Evolutionary conservation across 2,888 invertebrate species (phyloP).

Genomic region (Priocnemis perturbator): DNA sequence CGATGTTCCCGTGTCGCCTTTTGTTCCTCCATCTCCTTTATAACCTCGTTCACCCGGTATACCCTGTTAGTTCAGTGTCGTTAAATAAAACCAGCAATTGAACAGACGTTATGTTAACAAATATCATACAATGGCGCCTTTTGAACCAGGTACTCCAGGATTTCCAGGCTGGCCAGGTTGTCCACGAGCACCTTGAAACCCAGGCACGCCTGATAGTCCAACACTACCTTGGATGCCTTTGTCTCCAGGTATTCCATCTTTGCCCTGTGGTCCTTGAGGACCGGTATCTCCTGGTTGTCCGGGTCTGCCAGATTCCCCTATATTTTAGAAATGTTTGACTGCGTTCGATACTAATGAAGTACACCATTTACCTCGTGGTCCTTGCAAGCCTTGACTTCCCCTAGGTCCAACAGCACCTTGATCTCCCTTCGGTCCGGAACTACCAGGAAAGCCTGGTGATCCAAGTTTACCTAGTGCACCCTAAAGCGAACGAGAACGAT

Average conservation of each 20-base stretch:
- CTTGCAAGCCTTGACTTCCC: conserved; percentile 89
- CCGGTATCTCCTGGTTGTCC: conserved; percentile 88
- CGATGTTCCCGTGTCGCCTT: conserved; percentile 84
- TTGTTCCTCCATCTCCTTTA: conserved; percentile 86
- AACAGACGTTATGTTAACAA: background rate
- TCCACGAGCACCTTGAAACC: conserved; percentile 89
- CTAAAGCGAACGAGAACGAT: conserved; percentile 70
- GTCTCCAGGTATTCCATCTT: conserved; percentile 88
- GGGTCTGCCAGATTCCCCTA: conserved; percentile 86
- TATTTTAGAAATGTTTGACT: conserved; percentile 6
- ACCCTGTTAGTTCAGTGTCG: conserved; percentile 77
- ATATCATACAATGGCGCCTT: conserved; percentile 82
- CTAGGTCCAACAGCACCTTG: conserved; percentile 85
- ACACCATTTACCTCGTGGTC: conserved; percentile 79
- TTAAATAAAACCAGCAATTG: background rate
- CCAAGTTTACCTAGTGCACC: conserved; percentile 90
- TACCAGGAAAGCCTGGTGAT: conserved; percentile 90
- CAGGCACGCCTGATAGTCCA: conserved; percentile 86
- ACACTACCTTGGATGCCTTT: conserved; percentile 86
- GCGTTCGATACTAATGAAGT: background rate
- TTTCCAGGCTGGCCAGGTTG: conserved; percentile 85
- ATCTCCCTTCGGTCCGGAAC: conserved; percentile 88
- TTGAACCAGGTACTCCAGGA: conserved; percentile 84
- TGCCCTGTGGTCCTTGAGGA: conserved; percentile 84
- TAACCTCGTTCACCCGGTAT: conserved; percentile 86